Evolutionary conservation across 2,113 vertebrate species (phyloP).

Genomic region (Mesocricetus auratus): DNA sequence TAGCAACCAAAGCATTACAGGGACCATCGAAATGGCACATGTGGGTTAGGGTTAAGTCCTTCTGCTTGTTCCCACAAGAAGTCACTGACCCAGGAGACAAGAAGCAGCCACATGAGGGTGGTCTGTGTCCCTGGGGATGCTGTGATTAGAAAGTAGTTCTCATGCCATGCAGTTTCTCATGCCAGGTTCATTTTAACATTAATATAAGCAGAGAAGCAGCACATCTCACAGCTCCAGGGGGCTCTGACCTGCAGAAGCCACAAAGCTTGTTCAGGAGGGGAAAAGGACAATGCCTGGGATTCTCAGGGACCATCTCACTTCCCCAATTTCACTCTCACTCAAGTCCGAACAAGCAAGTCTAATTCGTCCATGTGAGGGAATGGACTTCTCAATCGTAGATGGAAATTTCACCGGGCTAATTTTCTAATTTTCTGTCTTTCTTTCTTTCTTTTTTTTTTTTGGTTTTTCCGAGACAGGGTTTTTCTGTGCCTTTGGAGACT

Average conservation of each 20-base stretch:
- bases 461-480: too few species aligned
- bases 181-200: background rate
- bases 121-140: background rate
- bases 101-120: background rate
- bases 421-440: too few species aligned
- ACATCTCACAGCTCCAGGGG: background rate
- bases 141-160: background rate
- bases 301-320: background rate
- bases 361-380: background rate
- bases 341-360: background rate
- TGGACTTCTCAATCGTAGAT: background rate
- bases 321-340: background rate
- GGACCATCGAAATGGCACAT: background rate
- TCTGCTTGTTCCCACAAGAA: background rate
- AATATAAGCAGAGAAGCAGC: background rate
- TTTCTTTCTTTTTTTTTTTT: too few species aligned
- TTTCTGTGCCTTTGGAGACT: too few species aligned
- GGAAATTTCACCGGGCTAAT: background rate
- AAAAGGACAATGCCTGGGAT: accelerated
- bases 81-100: background rate
- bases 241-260: background rate
- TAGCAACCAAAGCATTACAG: background rate
- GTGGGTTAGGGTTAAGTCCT: background rate
- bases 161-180: background rate
- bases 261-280: background rate